Conservation (phyloP, 2,797 vertebrate genomes). For the Mus minutoides region DNA sequence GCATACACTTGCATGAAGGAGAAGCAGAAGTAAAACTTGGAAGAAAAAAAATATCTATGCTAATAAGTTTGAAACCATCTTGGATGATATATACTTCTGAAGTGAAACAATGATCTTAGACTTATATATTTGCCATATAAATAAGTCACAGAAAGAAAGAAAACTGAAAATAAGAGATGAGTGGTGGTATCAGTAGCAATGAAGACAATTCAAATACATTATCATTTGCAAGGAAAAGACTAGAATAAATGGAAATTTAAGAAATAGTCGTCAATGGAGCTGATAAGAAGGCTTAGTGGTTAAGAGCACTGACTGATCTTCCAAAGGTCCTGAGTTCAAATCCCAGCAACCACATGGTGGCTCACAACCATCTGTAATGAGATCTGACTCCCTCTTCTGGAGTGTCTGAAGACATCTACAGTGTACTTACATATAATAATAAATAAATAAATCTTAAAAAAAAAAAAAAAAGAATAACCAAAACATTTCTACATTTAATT, state of each 20-base stretch:
- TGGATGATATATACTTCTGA: neutral
- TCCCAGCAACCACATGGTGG: too few species aligned
- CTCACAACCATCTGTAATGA: too few species aligned
- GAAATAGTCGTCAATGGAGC: neutral
- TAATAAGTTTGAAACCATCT: neutral
- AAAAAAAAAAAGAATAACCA: neutral
- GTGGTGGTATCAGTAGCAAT: neutral
- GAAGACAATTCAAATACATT: neutral
- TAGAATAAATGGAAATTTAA: neutral
- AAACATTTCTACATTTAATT: conserved; percentile 10
- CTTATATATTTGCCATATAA: neutral
- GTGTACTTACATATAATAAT: too few species aligned
- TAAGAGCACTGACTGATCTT: too few species aligned
- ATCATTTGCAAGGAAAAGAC: neutral
- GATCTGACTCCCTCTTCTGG: too few species aligned
- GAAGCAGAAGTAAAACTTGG: conserved; percentile 24
- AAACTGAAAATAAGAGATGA: too few species aligned
- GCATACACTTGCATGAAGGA: neutral
- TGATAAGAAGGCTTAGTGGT: too few species aligned
- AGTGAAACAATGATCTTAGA: neutral
- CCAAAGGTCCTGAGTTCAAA: too few species aligned
- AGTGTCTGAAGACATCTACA: too few species aligned
- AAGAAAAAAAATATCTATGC: conserved; percentile 52
- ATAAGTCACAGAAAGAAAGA: neutral
- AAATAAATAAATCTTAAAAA: too few species aligned